Conservation (phyloP, 1,140 invertebrate species). For the Drosophila sp. region DNA sequence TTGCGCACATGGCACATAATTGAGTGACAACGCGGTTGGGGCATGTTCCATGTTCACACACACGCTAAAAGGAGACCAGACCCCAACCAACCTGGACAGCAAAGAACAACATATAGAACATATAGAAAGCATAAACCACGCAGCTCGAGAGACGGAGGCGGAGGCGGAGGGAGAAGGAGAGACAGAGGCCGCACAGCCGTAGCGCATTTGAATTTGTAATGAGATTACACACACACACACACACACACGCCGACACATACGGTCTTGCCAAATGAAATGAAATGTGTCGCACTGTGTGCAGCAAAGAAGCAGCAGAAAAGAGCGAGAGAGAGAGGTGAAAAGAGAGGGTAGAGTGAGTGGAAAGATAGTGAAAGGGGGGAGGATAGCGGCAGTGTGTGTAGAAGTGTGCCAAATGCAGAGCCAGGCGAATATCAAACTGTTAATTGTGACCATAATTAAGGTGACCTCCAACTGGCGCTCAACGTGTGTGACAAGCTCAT, state of each 20-base stretch:
- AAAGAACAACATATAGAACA: background rate
- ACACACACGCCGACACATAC: conserved; percentile 38
- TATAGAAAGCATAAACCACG: too few species aligned
- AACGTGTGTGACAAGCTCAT: conserved; percentile 66
- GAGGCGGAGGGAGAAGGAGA: too few species aligned
- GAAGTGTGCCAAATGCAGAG: conserved; percentile 41
- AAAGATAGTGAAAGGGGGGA: background rate
- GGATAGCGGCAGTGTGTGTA: too few species aligned
- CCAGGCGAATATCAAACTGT: conserved; percentile 59
- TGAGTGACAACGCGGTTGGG: conserved; percentile 78
- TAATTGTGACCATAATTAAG: conserved; percentile 82
- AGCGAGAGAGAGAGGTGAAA: background rate
- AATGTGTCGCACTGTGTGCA: conserved; percentile 52
- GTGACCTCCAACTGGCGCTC: conserved; percentile 55
- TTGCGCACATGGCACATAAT: conserved; percentile 79
- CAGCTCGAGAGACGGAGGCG: conserved; percentile 33
- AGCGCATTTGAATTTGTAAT: conserved; percentile 78
- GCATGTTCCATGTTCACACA: conserved; percentile 76
- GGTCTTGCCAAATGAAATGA: conserved; percentile 72
- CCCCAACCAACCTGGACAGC: background rate
- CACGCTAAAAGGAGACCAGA: background rate
- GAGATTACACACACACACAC: conserved; percentile 65
- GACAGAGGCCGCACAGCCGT: conserved; percentile 46
- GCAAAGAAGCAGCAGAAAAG: background rate
- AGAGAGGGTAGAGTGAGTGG: too few species aligned